Conservation (phyloP, 2,888 invertebrate genomes). For the Hyppa rectilinea region DNA sequence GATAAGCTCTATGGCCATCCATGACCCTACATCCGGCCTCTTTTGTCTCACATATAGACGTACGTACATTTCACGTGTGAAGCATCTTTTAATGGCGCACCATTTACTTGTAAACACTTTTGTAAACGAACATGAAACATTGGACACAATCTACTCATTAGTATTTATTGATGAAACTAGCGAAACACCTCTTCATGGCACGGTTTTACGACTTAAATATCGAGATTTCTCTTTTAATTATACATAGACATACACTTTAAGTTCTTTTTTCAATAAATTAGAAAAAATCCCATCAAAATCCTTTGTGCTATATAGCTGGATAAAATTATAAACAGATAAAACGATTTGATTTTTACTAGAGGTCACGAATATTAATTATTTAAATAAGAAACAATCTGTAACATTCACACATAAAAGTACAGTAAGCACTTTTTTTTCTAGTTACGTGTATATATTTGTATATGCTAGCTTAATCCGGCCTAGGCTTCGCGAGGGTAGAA, state of each 20-base stretch:
- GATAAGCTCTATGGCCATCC: slow-evolving; percentile 77
- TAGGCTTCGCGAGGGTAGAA: too few species aligned
- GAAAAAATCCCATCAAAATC: background rate
- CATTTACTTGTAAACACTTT: slow-evolving; percentile 20
- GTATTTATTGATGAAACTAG: background rate
- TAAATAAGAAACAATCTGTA: too few species aligned
- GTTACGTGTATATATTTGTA: too few species aligned
- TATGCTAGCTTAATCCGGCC: too few species aligned
- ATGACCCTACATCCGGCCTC: slow-evolving; percentile 75
- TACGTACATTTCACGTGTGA: slow-evolving; percentile 46
- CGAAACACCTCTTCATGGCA: background rate
- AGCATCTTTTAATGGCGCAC: slow-evolving; percentile 22
- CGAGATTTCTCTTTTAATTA: background rate
- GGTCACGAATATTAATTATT: too few species aligned
- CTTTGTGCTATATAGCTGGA: background rate
- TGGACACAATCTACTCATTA: background rate
- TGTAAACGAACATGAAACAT: background rate
- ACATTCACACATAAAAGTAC: too few species aligned
- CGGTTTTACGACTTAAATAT: background rate
- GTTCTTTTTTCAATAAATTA: too few species aligned
- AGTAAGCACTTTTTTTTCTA: too few species aligned
- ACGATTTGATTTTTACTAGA: background rate
- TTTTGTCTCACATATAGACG: slow-evolving; percentile 68
- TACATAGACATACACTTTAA: too few species aligned
- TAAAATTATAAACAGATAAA: background rate